Percentiles rank a stretch among this genome's conserved stretches.
These are phyloP conservation scores for Drosophila lini DNA, from an alignment of 1,140 invertebrate genomes.

Conservation along the genomic window DNA sequence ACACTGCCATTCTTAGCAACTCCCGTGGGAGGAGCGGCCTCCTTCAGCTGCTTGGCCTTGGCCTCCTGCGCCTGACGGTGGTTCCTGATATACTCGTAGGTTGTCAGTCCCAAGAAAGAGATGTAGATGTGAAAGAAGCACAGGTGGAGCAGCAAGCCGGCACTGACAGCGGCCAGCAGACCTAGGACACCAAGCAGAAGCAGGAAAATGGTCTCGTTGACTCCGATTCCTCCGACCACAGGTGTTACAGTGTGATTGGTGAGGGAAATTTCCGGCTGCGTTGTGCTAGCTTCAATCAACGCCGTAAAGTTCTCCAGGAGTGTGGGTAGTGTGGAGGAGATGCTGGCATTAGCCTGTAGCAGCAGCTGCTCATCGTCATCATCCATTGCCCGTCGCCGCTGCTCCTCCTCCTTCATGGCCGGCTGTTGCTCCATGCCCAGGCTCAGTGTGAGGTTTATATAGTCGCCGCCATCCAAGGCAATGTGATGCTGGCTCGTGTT, in stretches of 20 bases:
- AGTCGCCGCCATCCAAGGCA: constrained; percentile 41
- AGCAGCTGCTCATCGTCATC: constrained; percentile 13
- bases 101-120: constrained; percentile 92
- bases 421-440: constrained; percentile 55
- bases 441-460: constrained; percentile 67
- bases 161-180: constrained; percentile 90
- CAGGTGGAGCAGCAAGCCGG: constrained; percentile 92
- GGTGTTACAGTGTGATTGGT: constrained; percentile 54
- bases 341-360: constrained; percentile 24
- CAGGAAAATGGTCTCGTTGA: constrained; percentile 87
- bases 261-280: constrained; percentile 7
- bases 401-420: constrained; percentile 6
- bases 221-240: constrained; percentile 64
- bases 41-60: constrained; percentile 62
- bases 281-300: constrained; percentile 40
- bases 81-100: constrained; percentile 93
- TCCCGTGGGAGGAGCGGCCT: constrained; percentile 30
- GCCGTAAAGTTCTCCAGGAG: constrained; percentile 63
- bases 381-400: constrained; percentile 11
- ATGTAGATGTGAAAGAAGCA: constrained; percentile 96
- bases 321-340: constrained; percentile 63
- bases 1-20: constrained; percentile 43
- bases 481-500: constrained; percentile 1
- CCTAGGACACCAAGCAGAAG: constrained; percentile 88
- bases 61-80: constrained; percentile 85